Evolutionary conservation across 1,140 invertebrate genomes (phyloP).

Genomic region (Hycleus cichorii): DNA sequence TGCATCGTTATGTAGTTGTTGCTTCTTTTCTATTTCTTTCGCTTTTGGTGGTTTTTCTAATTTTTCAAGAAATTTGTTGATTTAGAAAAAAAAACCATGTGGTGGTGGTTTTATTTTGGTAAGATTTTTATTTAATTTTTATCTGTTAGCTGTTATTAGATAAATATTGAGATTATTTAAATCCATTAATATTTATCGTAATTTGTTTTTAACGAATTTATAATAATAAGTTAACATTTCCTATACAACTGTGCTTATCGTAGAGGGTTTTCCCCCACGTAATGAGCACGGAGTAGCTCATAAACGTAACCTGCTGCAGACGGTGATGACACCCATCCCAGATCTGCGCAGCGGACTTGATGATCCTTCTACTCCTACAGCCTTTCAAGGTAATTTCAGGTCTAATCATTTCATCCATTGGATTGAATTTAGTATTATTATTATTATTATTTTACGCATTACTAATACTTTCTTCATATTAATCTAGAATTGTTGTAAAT

Average conservation of each 20-base stretch:
- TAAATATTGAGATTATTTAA: not conserved
- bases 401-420: too few species aligned
- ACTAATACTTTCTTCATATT: too few species aligned
- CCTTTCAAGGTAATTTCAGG: slow-evolving; percentile 50
- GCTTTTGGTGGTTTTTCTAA: slow-evolving; percentile 13
- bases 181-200: not conserved
- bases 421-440: too few species aligned
- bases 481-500: too few species aligned
- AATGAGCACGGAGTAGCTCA: slow-evolving; percentile 79
- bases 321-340: slow-evolving; percentile 68
- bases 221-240: slow-evolving; percentile 7
- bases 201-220: not conserved
- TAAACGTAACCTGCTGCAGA: slow-evolving; percentile 71
- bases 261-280: slow-evolving; percentile 50
- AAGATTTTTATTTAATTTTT: slow-evolving; percentile 12
- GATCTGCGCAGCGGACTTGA: slow-evolving; percentile 72
- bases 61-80: too few species aligned
- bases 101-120: slow-evolving; percentile 34
- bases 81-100: slow-evolving; percentile 17
- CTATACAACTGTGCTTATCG: slow-evolving; percentile 16
- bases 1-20: slow-evolving; percentile 4
- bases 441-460: too few species aligned
- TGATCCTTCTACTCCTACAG: slow-evolving; percentile 47
- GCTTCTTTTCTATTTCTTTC: slow-evolving; percentile 22
- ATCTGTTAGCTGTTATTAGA: not conserved